phyloP scores from a whole-genome alignment of 2,113 vertebrate genomes.

The Austrofundulus limnaeus region DNA sequence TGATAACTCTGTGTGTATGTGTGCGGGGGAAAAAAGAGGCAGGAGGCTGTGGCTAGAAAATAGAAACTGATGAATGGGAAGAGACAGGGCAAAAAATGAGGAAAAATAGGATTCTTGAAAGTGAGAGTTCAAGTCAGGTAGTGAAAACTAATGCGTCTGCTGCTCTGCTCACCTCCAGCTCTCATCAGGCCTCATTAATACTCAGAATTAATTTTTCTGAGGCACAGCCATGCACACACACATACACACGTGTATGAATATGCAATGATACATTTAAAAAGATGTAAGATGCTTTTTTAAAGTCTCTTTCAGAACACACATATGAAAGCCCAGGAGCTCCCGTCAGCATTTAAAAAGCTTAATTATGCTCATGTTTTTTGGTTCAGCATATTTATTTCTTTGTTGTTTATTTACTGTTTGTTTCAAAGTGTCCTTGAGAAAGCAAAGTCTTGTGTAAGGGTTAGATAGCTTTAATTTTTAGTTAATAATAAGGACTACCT shows the following conservation, averaged over 20 bases:
- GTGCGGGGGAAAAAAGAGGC: slow-evolving; percentile 21
- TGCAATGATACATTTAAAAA: not conserved
- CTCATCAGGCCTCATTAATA: slow-evolving; percentile 65
- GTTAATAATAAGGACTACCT: too few species aligned
- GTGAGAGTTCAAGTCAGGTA: slow-evolving; percentile 45
- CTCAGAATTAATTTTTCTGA: slow-evolving; percentile 40
- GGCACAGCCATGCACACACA: not conserved
- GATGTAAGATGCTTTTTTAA: not conserved
- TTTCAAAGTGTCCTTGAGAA: slow-evolving; percentile 3
- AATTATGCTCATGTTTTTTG: too few species aligned
- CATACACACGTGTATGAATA: slow-evolving; percentile 5
- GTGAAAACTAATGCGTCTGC: slow-evolving; percentile 62
- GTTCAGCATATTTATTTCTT: too few species aligned
- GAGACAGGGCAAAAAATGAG: slow-evolving; percentile 56
- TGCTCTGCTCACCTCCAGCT: slow-evolving; percentile 60
- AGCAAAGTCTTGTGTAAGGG: not conserved
- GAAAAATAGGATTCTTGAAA: slow-evolving; percentile 64
- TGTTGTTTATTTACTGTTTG: not conserved
- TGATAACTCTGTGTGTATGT: not conserved
- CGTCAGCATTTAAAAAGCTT: not conserved
- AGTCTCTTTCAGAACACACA: not conserved
- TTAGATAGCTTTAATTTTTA: not conserved
- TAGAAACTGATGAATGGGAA: slow-evolving; percentile 62
- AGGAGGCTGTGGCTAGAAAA: slow-evolving; percentile 49
- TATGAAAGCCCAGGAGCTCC: not conserved